Conservation (phyloP, 2,113 vertebrate species). For the Onychostoma macrolepis region DNA sequence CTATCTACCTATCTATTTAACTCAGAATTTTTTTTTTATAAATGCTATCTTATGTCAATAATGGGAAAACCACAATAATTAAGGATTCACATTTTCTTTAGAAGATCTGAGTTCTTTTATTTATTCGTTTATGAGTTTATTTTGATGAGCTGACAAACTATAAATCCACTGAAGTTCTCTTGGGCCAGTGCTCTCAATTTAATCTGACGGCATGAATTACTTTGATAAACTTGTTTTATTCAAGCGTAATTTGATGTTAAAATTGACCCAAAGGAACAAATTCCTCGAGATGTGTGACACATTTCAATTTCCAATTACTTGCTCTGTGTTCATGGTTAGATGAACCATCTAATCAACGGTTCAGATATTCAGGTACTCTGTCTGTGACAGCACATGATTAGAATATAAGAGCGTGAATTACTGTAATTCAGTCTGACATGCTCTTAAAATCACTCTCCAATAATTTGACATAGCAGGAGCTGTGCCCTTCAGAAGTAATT, state of each 20-base stretch:
- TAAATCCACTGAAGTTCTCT: not conserved
- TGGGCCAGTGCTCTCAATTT: conserved; percentile 10
- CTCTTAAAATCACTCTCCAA: conserved; percentile 37
- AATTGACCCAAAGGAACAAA: conserved; percentile 28
- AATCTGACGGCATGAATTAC: conserved; percentile 21
- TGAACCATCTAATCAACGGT: conserved; percentile 41
- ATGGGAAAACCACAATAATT: not conserved
- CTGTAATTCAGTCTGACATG: conserved; percentile 26
- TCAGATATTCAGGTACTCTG: conserved; percentile 32
- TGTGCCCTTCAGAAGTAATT: conserved; percentile 46
- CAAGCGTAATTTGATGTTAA: conserved; percentile 32
- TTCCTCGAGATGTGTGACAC: conserved; percentile 24
- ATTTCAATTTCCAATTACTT: conserved; percentile 41
- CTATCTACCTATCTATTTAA: no score
- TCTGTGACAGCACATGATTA: conserved; percentile 23
- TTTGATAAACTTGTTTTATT: conserved; percentile 34
- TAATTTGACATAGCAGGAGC: conserved; percentile 29
- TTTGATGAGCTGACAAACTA: conserved; percentile 7
- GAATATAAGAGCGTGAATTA: conserved; percentile 23
- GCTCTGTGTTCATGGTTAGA: conserved; percentile 37
- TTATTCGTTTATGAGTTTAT: conserved; percentile 17
- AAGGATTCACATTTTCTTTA: not conserved
- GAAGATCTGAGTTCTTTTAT: not conserved
- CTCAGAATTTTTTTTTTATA: not conserved
- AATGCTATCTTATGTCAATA: not conserved